Evolutionary conservation across 1,140 invertebrate genomes (phyloP), one percentile per base, ranked within the genome.

Genomic region (Drosophila seguyi): DNA sequence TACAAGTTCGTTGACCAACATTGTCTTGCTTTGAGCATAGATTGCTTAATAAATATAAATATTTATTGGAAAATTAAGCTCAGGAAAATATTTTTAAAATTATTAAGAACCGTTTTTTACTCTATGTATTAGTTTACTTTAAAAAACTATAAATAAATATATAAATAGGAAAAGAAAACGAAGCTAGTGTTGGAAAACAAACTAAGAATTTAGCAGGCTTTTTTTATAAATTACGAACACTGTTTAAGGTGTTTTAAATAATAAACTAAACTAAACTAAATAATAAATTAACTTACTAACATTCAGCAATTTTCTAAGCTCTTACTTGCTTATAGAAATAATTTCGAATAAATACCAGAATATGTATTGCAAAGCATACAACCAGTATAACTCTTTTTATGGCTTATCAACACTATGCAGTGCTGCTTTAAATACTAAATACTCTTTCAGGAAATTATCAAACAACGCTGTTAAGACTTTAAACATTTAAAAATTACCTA

Each of bases 1-100:
- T 38, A 14, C 29, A 53, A 61, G 59, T 61, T 61, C 31, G 59
- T 61, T 61, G 45, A 38, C 47, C 59, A 56, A 38, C 45, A 18
- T 56, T 55, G 56, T 29, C 13, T 58, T 48, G 18, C 4, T 16
- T 27, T 2, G 31, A 6, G 20, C 8, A 22, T 16, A 22, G 11
- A 31, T 36, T 53, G 13, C 6, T 22, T 7, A 53, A 36, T 36
- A 14, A 22, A 38, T 36, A 52, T 34, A 20, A 52, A 34, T 5
- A 10, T 10, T 27, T 27, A 16, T 5, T 10, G 10, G 10, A 6
- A 25, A 16, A 10, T 10, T 10, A 27, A 27, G 22, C 7, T 14
- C 2, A 16, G 3, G 20, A 10, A n/a, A 53, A 38, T 36, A 25
- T 22, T 22, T 22, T 10, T 6, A 0, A 1, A 52, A 20, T 20